These are phyloP conservation scores for Aix galericulata DNA, from an alignment of 2,113 vertebrate genomes.

Conservation along the genomic window DNA sequence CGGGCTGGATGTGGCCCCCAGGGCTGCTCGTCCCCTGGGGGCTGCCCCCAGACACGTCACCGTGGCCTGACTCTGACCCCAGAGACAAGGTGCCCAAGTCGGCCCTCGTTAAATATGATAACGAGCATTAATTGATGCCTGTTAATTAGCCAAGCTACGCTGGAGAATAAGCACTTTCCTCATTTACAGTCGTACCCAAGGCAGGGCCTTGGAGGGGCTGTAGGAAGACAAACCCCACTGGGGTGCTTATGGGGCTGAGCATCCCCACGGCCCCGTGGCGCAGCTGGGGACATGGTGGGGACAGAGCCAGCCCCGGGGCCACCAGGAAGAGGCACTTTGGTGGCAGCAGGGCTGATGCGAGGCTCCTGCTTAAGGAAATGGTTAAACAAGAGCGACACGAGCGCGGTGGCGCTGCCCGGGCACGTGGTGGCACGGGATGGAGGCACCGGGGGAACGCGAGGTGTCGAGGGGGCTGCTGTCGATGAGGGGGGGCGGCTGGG, in stretches of 20 bases:
- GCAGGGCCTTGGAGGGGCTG: neutral
- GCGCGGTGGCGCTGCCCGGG: neutral
- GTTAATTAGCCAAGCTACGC: conserved; percentile 42
- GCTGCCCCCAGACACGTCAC: neutral
- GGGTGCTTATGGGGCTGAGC: rapidly evolving
- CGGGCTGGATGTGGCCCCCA: neutral
- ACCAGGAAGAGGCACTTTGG: neutral
- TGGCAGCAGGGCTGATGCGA: neutral
- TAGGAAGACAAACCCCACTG: neutral
- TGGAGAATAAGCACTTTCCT: conserved; percentile 56
- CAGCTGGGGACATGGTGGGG: neutral
- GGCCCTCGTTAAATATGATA: neutral
- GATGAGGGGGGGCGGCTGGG: neutral
- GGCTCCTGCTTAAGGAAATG: neutral
- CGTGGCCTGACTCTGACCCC: neutral
- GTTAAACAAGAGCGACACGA: neutral
- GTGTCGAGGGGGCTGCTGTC: neutral
- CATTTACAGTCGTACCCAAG: conserved; percentile 11
- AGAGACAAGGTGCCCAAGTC: neutral
- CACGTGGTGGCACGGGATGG: neutral
- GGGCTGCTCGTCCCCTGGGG: neutral
- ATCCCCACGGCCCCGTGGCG: rapidly evolving
- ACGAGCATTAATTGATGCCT: neutral
- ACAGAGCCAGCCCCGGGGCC: neutral
- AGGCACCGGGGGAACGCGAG: neutral